These are phyloP conservation scores for Rhadinocentrus ornatus DNA, from an alignment of 2,797 vertebrate genomes.

Conservation along the genomic window DNA sequence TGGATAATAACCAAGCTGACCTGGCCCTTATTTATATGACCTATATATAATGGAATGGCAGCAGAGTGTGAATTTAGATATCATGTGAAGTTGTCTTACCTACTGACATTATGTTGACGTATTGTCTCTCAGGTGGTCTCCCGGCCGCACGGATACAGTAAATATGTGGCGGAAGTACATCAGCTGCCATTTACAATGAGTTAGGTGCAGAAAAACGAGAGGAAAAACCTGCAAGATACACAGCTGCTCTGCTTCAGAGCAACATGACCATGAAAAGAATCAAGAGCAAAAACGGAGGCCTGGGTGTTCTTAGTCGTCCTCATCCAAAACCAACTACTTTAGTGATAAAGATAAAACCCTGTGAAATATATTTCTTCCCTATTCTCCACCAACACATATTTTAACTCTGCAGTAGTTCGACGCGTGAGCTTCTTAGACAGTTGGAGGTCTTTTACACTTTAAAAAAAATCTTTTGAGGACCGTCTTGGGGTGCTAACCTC, in stretches of 20 bases:
- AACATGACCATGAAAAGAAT: conserved; percentile 12
- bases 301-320: conserved; percentile 20
- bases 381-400: neutral
- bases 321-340: conserved; percentile 15
- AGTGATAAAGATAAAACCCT: conserved; percentile 8
- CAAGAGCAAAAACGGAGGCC: conserved; percentile 17
- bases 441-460: conserved; percentile 48
- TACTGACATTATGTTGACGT: conserved; percentile 76
- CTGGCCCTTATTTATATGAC: conserved; percentile 62
- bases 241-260: conserved; percentile 42
- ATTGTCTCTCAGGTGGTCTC: conserved; percentile 76
- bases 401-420: conserved; percentile 9
- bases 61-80: conserved; percentile 75
- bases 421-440: conserved; percentile 34
- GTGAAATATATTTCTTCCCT: neutral
- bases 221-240: conserved; percentile 39
- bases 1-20: conserved; percentile 67
- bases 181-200: conserved; percentile 67
- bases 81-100: conserved; percentile 73
- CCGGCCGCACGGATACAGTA: conserved; percentile 53
- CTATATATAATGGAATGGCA: conserved; percentile 63
- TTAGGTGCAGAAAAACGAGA: conserved; percentile 40
- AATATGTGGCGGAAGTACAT: conserved; percentile 57
- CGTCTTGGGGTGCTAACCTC: conserved; percentile 80
- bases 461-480: conserved; percentile 48